A percentile compares a stretch with the other conserved stretches of the same genome.
Evolutionary conservation across 2,888 invertebrate species (phyloP).

Genomic region (Protonemura montana): DNA sequence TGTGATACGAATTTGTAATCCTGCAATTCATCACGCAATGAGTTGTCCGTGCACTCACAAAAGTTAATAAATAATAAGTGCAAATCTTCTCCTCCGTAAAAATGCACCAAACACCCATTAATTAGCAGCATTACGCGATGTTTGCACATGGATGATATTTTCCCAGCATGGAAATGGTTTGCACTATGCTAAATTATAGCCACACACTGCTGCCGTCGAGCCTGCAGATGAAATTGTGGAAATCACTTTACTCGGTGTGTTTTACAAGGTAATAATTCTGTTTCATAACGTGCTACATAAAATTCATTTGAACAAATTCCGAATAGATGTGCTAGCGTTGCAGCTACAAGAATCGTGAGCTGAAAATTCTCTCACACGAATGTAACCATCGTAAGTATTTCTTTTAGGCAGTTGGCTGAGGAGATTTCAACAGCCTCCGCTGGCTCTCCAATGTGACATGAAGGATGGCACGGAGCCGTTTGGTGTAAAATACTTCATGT

Average conservation of each 20-base stretch:
- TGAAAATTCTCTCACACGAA: constrained; percentile 23
- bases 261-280: constrained; percentile 12
- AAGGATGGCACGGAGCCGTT: constrained; percentile 20
- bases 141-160: background rate
- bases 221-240: background rate
- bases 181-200: background rate
- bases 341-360: background rate
- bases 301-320: constrained; percentile 12
- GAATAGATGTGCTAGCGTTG: background rate
- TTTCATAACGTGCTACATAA: background rate
- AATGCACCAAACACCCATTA: background rate
- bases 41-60: background rate
- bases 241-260: background rate
- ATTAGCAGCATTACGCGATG: constrained; percentile 2
- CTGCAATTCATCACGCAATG: background rate
- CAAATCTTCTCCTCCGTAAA: background rate
- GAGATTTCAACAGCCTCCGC: constrained; percentile 19
- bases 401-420: background rate
- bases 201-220: background rate
- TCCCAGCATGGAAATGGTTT: background rate
- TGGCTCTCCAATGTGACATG: constrained; percentile 2
- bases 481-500: constrained; percentile 30
- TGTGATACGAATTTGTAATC: background rate
- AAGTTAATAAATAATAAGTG: background rate
- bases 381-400: background rate